Evolutionary conservation across 2,113 vertebrate species (phyloP).

Genomic region (Syngnathus typhle): DNA sequence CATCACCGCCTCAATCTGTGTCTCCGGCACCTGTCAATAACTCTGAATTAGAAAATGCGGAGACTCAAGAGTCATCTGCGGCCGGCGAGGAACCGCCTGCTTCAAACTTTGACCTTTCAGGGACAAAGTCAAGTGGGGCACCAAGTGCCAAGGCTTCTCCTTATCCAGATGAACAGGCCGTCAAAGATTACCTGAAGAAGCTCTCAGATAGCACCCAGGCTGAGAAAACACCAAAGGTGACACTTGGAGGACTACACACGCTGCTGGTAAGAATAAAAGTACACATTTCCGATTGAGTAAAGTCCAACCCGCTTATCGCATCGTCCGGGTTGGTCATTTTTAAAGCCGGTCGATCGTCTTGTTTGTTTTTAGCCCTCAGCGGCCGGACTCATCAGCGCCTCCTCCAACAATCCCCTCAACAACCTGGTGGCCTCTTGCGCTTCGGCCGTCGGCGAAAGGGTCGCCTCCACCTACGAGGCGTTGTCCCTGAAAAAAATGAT

Average conservation of each 20-base stretch:
- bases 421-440: constrained; percentile 90
- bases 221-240: constrained; percentile 49
- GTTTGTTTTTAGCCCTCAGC: constrained; percentile 58
- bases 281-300: neutral
- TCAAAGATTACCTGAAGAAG: constrained; percentile 73
- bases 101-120: constrained; percentile 3
- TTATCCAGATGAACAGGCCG: constrained; percentile 73
- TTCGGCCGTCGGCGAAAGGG: constrained; percentile 86
- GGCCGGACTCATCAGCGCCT: constrained; percentile 18
- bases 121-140: neutral
- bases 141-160: constrained; percentile 53
- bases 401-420: constrained; percentile 77
- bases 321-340: neutral
- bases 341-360: no score
- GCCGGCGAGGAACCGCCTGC: constrained; percentile 34
- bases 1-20: neutral
- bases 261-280: constrained; percentile 50
- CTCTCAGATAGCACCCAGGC: constrained; percentile 66
- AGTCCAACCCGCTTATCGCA: neutral
- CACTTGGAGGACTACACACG: constrained; percentile 41
- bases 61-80: constrained; percentile 24
- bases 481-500: constrained; percentile 93
- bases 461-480: constrained; percentile 91
- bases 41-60: constrained; percentile 4
- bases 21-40: neutral